phyloP scores from a whole-genome alignment of 2,113 vertebrate species.

The Ibidorhyncha struthersii region DNA sequence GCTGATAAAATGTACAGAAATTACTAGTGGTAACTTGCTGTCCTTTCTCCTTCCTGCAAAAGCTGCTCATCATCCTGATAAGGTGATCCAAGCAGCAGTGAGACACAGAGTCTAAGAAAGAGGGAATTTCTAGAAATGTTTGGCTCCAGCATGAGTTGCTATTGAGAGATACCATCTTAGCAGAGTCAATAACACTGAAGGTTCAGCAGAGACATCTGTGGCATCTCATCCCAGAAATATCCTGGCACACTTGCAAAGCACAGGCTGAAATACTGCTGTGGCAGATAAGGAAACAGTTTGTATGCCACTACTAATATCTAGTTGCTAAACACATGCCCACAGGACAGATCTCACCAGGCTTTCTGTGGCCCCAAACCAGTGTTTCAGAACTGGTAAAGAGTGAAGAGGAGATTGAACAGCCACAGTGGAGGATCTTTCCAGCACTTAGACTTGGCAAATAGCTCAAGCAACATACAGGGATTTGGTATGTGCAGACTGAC shows the following conservation, averaged over 20 bases:
- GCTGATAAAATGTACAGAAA: neutral
- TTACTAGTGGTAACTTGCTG: neutral
- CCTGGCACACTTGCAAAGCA: neutral
- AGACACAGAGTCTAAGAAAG: neutral
- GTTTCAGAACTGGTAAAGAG: neutral
- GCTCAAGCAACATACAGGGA: neutral
- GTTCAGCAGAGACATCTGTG: neutral
- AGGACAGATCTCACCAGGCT: neutral
- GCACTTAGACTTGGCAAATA: neutral
- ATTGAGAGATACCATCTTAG: neutral
- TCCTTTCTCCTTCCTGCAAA: neutral
- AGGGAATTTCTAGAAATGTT: neutral
- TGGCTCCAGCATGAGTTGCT: neutral
- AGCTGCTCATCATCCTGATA: neutral
- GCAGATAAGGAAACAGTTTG: neutral
- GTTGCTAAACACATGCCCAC: neutral
- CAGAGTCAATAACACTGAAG: neutral
- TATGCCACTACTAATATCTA: neutral
- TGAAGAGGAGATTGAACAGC: neutral
- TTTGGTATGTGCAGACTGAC: neutral
- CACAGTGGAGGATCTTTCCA: neutral
- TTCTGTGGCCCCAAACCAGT: neutral
- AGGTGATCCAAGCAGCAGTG: neutral
- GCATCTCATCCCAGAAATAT: neutral
- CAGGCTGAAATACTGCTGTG: conserved; percentile 16